Base-by-base conservation (phyloP, 2,888 invertebrate species). In the Oligia strigilis region DNA sequence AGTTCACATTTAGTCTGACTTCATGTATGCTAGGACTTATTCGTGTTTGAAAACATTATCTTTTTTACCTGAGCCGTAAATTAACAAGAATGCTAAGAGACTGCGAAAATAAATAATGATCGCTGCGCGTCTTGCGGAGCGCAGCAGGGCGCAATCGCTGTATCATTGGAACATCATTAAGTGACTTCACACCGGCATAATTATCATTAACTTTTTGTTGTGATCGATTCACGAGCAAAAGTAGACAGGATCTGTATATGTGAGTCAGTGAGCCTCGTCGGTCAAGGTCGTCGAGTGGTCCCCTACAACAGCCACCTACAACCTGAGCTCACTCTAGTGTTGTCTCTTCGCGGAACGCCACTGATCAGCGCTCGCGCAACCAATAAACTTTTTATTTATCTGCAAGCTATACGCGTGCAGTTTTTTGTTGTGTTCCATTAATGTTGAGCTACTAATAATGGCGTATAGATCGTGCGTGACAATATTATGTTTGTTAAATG, bases 241-340 rank as follows among this genome's bases (percentile, higher is more conserved):
- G 80, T 87, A 89, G 87, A 87, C 87, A 87, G 88, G 90, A 85
- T 90, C 90, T 91, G 88, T 93, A 92, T 91, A 92, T 92, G 89
- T 95, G 93, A 94, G 92, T 94, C 94, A 94, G 92, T 92, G 91
- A 93, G 95, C 92, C 92, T 94, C 93, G 93, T 90, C 91, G 92
- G 94, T 93, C 95, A 96, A 96, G 96, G 96, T 90, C 94, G 92
- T 65, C 83, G 86, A 91, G 90, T 92, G 92, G 91, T 92, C 93
- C 93, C 88, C 90, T 91, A 91, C 91, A 89, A 87, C 90, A 91
- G 89, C 86, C 90, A 89, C 88, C 87, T 72, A 79, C 80, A 80
- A 79, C 83, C 74, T 75, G 75, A 76, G 83, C 83, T 85, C 87
- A 87, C 87, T 89, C 77, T 78, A 77, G 81, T 85, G 86, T 80